Percentiles rank a stretch among this genome's conserved stretches.
Evolutionary conservation across 2,113 vertebrate species (phyloP).

Genomic region (Procapra przewalskii): DNA sequence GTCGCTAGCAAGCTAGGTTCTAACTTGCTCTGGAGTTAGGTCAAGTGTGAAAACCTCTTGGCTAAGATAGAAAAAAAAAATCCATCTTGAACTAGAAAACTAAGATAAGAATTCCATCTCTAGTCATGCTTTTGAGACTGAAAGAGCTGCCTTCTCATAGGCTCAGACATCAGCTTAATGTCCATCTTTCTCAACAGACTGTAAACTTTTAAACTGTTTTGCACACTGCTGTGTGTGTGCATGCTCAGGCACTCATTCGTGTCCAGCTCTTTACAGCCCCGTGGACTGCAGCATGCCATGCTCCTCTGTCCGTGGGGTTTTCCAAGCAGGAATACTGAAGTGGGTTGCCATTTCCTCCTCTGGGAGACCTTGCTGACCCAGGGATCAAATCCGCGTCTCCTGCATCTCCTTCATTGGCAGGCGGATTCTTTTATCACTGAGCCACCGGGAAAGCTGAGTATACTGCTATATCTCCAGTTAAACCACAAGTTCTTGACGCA

Average conservation of each 20-base stretch:
- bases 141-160: background rate
- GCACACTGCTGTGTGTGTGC: background rate
- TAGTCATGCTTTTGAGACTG: conserved; percentile 3
- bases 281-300: background rate
- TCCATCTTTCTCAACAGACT: conserved; percentile 12
- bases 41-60: background rate
- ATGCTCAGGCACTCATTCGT: background rate
- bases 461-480: background rate
- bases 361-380: background rate
- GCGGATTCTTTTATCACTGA: background rate
- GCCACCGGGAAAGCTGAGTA: background rate
- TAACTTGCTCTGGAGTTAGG: background rate
- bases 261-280: background rate
- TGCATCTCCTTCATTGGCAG: background rate
- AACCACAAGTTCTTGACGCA: background rate
- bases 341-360: background rate
- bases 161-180: background rate
- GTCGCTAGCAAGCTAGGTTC: conserved; percentile 13
- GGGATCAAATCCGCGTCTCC: background rate
- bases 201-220: conserved; percentile 17
- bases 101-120: conserved; percentile 9
- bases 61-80: background rate
- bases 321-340: background rate
- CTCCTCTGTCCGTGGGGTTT: background rate
- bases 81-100: background rate